These are phyloP conservation scores for Acanthococcus lagerstroemiae DNA, from an alignment of 2,888 invertebrate genomes.

Conservation along the genomic window DNA sequence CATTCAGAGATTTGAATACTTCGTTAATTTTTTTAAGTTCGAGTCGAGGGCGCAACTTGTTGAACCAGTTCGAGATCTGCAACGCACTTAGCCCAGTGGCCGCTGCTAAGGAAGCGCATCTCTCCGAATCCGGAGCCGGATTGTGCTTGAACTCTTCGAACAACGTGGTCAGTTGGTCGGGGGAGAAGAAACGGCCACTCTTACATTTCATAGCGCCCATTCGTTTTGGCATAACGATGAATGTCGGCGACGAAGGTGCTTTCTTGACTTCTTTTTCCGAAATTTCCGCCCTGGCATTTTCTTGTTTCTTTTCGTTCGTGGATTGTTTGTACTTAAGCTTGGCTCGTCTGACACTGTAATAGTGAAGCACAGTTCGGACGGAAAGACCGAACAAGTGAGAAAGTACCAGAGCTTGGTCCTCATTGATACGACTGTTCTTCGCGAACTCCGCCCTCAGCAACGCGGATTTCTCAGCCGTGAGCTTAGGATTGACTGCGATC, in stretches of 20 bases:
- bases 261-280: background rate
- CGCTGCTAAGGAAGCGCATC: background rate
- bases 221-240: background rate
- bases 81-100: background rate
- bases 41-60: background rate
- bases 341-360: background rate
- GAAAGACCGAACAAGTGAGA: background rate
- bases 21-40: background rate
- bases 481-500: background rate
- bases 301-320: background rate
- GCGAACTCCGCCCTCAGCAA: background rate
- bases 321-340: too few species aligned
- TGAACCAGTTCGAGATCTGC: background rate
- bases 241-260: background rate
- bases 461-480: background rate
- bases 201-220: background rate
- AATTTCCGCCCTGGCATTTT: background rate
- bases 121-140: background rate
- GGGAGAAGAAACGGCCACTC: background rate
- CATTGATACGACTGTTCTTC: background rate
- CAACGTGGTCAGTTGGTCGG: background rate
- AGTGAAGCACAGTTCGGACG: background rate
- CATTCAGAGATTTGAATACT: background rate
- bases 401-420: background rate
- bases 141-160: constrained; percentile 12